Evolutionary conservation across 2,113 vertebrate species (phyloP), one percentile per base, ranked within the genome.

Genomic region (Sinocyclocheilus maitianheensis): DNA sequence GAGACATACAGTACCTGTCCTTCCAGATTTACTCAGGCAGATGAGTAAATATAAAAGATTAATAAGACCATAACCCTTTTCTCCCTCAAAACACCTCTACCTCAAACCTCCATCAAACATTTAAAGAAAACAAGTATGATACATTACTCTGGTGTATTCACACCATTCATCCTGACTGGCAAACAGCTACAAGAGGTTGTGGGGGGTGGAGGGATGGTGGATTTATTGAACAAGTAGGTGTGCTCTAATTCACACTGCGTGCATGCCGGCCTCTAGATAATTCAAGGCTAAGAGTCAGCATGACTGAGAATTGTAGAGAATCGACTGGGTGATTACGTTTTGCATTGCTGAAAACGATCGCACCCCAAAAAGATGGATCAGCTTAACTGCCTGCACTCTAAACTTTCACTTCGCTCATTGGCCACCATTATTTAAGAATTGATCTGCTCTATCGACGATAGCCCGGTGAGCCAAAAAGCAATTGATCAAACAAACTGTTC

Each of bases 401-500:
- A 89, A 90, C 83, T 84, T 86, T 87, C 87, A 86, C 87, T 84
- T 84, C 69, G 12, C 83, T 87, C 83, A 82, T 87, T 77, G 74
- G 82, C 80, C 83, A 63, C 63, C 83, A 88, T 86, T 85, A 87
- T 87, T 87, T 88, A 87, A 58, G 82, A 83, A 87, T 86, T 85
- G 90, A 89, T 90, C 83, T 20, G 58, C 60, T 84, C 67, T 84
- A 90, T 89, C 24, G 85, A 90, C 20, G 63, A 60, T 62, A 18
- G 67, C 71, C 80, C 37, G 58, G 65, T 63, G 85, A 89, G 84
- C 85, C 85, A 83, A 87, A 90, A 90, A 84, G 87, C 83, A 71
- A 86, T 85, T 87, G 88, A 88, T 89, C 82, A 89, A 85, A 83
- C 77, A 83, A 85, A 89, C 84, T 72, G 84, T 82, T 89, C 84